Conservation (phyloP, 1,140 invertebrate genomes). For the Brachionus koreanus region DNA sequence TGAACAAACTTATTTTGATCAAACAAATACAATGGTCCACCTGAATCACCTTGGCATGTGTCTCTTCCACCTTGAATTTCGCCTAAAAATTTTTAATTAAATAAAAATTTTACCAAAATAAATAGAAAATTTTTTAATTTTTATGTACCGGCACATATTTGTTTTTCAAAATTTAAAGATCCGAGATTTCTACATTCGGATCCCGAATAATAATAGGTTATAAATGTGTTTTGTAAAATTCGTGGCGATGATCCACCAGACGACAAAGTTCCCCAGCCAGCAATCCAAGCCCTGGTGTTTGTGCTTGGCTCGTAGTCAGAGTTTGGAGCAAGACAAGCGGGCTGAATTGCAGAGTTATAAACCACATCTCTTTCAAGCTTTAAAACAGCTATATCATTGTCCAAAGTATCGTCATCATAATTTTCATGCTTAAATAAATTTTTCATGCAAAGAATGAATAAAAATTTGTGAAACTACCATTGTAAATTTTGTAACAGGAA, state of each 20-base stretch:
- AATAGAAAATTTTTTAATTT: neutral
- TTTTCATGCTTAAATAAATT: neutral
- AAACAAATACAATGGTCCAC: neutral
- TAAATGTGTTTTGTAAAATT: neutral
- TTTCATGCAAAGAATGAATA: too few relatives aligned
- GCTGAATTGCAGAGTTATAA: neutral
- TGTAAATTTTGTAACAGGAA: neutral
- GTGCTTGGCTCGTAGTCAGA: neutral
- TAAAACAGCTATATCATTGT: slow-evolving; percentile 30
- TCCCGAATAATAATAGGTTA: neutral
- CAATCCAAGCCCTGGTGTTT: neutral
- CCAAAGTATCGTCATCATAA: neutral
- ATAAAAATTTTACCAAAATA: neutral
- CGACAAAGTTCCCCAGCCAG: slow-evolving; percentile 10
- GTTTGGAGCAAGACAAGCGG: neutral
- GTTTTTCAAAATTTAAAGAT: slow-evolving; percentile 16
- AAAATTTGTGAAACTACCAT: too few relatives aligned
- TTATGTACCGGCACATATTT: slow-evolving; percentile 18
- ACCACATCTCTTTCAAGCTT: neutral
- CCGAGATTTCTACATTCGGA: neutral
- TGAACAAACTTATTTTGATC: neutral
- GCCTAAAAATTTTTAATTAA: neutral
- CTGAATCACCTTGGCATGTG: slow-evolving; percentile 22
- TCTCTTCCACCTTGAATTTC: neutral
- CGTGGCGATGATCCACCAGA: neutral